A percentile compares a stretch with the other conserved stretches of the same genome.
Conservation (phyloP, 2,113 vertebrate species). For the Calonectris borealis region DNA sequence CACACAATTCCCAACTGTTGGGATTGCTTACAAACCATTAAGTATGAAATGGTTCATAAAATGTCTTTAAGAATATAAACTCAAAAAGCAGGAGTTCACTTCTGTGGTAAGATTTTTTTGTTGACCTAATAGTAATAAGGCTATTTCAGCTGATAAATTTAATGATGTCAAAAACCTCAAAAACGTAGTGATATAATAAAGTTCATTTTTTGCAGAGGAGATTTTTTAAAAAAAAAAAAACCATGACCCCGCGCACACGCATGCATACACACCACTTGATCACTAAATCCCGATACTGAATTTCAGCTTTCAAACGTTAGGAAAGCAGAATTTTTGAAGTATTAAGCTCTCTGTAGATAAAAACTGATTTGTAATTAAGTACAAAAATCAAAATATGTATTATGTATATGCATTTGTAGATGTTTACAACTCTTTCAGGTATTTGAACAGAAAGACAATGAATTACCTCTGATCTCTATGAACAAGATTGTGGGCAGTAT, state of each 20-base stretch:
- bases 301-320: neutral
- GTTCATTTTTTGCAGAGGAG: constrained; percentile 12
- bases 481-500: neutral
- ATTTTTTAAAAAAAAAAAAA: neutral
- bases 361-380: neutral
- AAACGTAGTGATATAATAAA: neutral
- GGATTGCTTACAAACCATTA: constrained; percentile 87
- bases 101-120: constrained; percentile 3
- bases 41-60: constrained; percentile 90
- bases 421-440: neutral
- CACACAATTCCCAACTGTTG: constrained; percentile 82
- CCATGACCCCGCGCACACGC: fast-evolving
- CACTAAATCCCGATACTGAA: neutral
- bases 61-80: constrained; percentile 70
- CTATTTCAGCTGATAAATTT: constrained; percentile 43
- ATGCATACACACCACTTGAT: neutral
- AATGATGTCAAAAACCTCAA: neutral
- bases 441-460: neutral
- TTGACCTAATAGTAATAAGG: constrained; percentile 24
- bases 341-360: neutral
- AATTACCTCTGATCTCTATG: neutral
- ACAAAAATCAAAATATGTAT: neutral
- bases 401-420: neutral
- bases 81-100: constrained; percentile 69
- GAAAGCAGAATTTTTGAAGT: neutral